phyloP scores from a whole-genome alignment of 1,140 invertebrate species.

The Galleria mellonella region DNA sequence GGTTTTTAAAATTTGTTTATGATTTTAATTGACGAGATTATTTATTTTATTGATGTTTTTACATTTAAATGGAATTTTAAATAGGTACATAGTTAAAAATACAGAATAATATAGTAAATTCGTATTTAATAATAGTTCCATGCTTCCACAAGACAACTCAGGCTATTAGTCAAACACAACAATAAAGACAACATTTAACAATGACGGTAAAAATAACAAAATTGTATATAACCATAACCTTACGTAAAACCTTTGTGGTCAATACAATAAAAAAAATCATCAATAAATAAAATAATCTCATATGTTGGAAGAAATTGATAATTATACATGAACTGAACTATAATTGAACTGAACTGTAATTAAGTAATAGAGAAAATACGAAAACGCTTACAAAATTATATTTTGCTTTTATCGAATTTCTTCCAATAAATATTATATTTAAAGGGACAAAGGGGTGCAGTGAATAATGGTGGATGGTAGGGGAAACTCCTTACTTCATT shows the following conservation, averaged over 20 bases:
- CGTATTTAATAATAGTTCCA: slow-evolving; percentile 26
- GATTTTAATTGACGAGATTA: slow-evolving; percentile 45
- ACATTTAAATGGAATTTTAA: no score
- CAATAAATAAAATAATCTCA: slow-evolving; percentile 69
- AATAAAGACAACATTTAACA: slow-evolving; percentile 48
- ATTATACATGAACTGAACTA: no score
- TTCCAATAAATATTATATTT: slow-evolving; percentile 8
- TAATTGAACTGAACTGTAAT: not conserved
- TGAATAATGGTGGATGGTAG: slow-evolving; percentile 22
- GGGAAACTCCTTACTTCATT: slow-evolving; percentile 26
- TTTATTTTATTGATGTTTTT: slow-evolving; percentile 40
- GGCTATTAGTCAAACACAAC: slow-evolving; percentile 64
- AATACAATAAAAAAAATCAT: slow-evolving; percentile 10
- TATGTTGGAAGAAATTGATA: slow-evolving; percentile 34
- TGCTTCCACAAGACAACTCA: slow-evolving; percentile 50
- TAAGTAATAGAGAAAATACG: not conserved
- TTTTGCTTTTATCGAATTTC: slow-evolving; percentile 26
- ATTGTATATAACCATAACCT: slow-evolving; percentile 17
- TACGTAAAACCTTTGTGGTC: slow-evolving; percentile 6
- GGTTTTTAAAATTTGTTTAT: slow-evolving; percentile 32
- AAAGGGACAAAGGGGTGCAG: slow-evolving; percentile 14
- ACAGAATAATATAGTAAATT: slow-evolving; percentile 7
- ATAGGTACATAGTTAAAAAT: slow-evolving; percentile 12
- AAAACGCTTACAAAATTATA: not conserved
- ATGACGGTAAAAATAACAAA: slow-evolving; percentile 11